A percentile compares a stretch with the other conserved stretches of the same genome.
Evolutionary conservation across 2,113 vertebrate genomes (phyloP).

Genomic region (Equus quagga): DNA sequence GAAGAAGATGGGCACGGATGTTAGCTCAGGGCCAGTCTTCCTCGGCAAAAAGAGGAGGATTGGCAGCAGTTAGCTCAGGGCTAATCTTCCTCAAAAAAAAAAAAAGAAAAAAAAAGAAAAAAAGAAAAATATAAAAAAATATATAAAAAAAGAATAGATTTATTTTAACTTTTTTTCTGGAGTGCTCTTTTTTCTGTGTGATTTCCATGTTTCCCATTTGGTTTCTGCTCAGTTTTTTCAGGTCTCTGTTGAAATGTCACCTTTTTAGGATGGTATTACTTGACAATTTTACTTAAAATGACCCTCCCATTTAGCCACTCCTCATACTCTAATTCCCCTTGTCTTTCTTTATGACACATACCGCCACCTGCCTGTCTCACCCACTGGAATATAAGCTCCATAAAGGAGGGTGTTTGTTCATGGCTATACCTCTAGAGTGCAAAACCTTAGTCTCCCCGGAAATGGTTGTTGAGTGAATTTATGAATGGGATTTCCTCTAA

Average conservation of each 20-base stretch:
- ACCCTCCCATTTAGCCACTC: neutral
- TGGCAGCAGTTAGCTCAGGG: no score
- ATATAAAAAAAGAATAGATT: neutral
- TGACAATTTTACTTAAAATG: neutral
- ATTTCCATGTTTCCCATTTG: neutral
- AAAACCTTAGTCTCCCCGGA: neutral
- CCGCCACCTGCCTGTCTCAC: neutral
- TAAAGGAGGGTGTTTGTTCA: neutral
- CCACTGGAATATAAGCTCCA: neutral
- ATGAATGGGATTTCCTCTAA: neutral
- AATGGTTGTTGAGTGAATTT: neutral
- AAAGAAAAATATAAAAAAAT: no score
- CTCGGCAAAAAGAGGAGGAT: no score
- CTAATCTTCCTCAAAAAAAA: no score
- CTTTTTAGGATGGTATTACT: neutral
- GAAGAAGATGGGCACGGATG: no score
- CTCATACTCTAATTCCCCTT: neutral
- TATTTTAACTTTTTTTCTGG: neutral
- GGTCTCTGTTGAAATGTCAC: constrained; percentile 39
- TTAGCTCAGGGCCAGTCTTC: no score
- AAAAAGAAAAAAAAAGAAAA: no score
- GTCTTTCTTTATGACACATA: neutral
- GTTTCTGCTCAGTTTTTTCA: neutral
- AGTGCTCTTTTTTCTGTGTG: neutral
- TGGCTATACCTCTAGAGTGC: neutral